A percentile compares a stretch with the other conserved stretches of the same genome.
These are phyloP conservation scores for Drosophila rellima DNA, from an alignment of 2,888 invertebrate genomes.

Conservation along the genomic window DNA sequence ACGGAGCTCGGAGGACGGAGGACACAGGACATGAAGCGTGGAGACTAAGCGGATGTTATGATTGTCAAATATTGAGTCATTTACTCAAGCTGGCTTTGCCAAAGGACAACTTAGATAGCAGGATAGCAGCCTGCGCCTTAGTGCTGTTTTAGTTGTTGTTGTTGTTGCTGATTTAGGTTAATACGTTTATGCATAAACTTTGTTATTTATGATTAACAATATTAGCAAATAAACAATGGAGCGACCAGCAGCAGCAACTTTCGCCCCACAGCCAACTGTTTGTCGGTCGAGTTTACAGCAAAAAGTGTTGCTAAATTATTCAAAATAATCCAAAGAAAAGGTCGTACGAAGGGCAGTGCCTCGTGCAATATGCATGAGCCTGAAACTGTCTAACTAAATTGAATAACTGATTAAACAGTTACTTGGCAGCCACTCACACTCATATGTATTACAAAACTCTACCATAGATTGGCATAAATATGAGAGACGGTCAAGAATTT, in stretches of 20 bases:
- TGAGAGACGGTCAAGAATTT: slow-evolving; percentile 74
- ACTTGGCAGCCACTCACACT: slow-evolving; percentile 33
- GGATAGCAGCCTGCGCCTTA: slow-evolving; percentile 10
- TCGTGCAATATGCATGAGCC: slow-evolving; percentile 72
- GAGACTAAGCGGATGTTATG: slow-evolving; percentile 69
- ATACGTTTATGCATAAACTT: slow-evolving; percentile 78
- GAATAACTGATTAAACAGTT: slow-evolving; percentile 76
- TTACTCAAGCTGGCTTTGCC: slow-evolving; percentile 64
- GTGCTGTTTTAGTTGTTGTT: slow-evolving; percentile 17
- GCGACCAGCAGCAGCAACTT: slow-evolving; percentile 20
- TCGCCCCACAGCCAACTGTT: not conserved
- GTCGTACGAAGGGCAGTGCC: slow-evolving; percentile 58
- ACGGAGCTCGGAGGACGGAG: slow-evolving; percentile 2
- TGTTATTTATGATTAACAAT: slow-evolving; percentile 74
- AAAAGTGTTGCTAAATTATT: slow-evolving; percentile 67
- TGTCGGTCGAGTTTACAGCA: slow-evolving; percentile 50
- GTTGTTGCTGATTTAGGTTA: slow-evolving; percentile 70
- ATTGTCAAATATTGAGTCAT: slow-evolving; percentile 80
- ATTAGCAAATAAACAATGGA: slow-evolving; percentile 68
- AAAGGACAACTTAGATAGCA: slow-evolving; percentile 47
- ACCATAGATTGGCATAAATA: slow-evolving; percentile 64
- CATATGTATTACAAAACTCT: slow-evolving; percentile 37
- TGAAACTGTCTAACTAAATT: slow-evolving; percentile 75
- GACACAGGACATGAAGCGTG: slow-evolving; percentile 16
- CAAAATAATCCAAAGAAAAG: slow-evolving; percentile 63